A percentile compares a stretch with the other conserved stretches of the same genome.
Conservation (phyloP, 2,888 invertebrate species). For the Ptilodon capucinus region DNA sequence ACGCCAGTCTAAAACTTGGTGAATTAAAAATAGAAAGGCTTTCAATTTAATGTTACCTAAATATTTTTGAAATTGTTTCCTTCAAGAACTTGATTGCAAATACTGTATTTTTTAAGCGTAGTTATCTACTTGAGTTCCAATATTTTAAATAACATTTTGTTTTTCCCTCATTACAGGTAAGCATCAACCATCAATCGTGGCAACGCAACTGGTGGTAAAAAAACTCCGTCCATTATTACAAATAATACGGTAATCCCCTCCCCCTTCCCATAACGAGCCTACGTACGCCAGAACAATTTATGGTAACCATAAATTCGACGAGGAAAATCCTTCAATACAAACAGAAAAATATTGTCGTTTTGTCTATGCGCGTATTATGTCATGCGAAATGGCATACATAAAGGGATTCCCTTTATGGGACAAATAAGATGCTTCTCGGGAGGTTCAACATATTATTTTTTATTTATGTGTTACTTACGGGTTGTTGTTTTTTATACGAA, state of each 20-base stretch:
- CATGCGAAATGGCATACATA: conserved; percentile 22
- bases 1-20: no score
- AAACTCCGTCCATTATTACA: neutral
- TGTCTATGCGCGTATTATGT: conserved; percentile 12
- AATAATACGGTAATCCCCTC: conserved; percentile 14
- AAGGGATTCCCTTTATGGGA: conserved; percentile 26
- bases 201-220: conserved; percentile 14
- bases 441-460: neutral
- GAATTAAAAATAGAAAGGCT: no score
- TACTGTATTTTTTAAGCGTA: no score
- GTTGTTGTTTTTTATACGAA: no score
- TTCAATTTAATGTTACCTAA: no score
- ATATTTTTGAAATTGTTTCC: no score
- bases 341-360: conserved; percentile 22
- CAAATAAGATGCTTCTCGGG: conserved; percentile 17
- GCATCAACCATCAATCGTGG: conserved; percentile 3
- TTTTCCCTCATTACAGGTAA: conserved; percentile 32
- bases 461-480: neutral
- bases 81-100: no score
- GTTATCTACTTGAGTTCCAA: no score
- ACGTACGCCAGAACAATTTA: conserved; percentile 20
- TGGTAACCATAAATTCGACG: conserved; percentile 23
- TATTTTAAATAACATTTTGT: neutral
- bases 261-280: conserved; percentile 14
- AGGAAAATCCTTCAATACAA: conserved; percentile 24